Evolutionary conservation across 2,888 invertebrate genomes (phyloP), one percentile per base, ranked within the genome.

Genomic region (Dasysyrphus albostriatus): DNA sequence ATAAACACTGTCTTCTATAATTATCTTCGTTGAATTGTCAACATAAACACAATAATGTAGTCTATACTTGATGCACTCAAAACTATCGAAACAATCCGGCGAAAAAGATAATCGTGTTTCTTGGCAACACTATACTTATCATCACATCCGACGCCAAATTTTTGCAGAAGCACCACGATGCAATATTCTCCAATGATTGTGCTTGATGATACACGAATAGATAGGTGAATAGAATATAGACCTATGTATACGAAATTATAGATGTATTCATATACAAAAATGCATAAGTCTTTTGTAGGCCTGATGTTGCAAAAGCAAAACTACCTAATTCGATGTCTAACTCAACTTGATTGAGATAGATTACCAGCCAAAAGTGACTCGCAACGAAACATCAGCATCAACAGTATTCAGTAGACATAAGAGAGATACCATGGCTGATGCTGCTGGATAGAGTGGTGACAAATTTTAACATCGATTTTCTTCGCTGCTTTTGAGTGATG

Each of bases 261-360:
- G 6, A 7, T 6, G 32, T 5, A 32, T 32, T 0, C 42, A 12
- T 9, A 14, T 12, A 34, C 12, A 54, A 24, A 24, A 19, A 54
- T 44, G 51, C 47, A 24, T 24, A 29, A 65, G 63, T 56, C 67
- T 70, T 63, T 63, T 49, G 34, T 63, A 75, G 83, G 74, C 78
- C 75, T 76, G 29, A 32, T n/a, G 72, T 84, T 80, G 72, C 72
- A 72, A 84, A 72, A 65, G 80, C 75, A 75, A 84, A 75, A n/a
- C n/a, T 24, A 24, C 24, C 24, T 49, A 75, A 84, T 81, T 80
- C 54, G 14, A 39, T 76, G 80, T 59, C 75, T 65, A 80, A 80
- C 44, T 51, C 51, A 65, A 76, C 32, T 39, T 84, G 75, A 84
- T 84, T 80, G 76, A 84, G 84, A 84, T 84, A 73, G 81, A 84